Conservation (phyloP, 2,113 vertebrate genomes). For the Macaca nemestrina region DNA sequence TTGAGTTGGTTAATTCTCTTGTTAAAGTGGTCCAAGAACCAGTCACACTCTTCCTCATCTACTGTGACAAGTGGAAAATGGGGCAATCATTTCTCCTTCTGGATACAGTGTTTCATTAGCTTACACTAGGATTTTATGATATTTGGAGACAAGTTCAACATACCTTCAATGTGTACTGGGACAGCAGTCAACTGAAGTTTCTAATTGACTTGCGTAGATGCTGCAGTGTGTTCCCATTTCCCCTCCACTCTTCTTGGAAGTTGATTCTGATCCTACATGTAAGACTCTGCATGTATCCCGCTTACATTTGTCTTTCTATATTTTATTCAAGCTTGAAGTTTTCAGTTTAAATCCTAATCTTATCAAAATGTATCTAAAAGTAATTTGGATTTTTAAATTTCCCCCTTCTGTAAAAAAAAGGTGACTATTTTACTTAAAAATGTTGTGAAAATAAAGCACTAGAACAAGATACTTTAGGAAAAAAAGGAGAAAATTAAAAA, state of each 20-base stretch:
- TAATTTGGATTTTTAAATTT: background rate
- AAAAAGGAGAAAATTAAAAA: background rate
- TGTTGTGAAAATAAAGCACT: background rate
- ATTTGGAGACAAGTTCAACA: background rate
- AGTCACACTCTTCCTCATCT: background rate
- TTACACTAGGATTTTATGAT: background rate
- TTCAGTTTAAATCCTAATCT: background rate
- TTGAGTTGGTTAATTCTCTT: background rate
- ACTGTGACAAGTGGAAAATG: background rate
- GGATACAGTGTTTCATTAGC: background rate
- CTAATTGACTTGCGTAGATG: background rate
- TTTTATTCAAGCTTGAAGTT: background rate
- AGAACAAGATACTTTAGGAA: background rate
- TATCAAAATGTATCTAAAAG: background rate
- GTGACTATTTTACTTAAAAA: background rate
- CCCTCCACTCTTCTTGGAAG: background rate
- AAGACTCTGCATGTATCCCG: background rate
- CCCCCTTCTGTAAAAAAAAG: background rate
- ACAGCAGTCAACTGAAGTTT: background rate
- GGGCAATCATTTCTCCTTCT: background rate
- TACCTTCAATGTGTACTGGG: background rate
- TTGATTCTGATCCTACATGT: background rate
- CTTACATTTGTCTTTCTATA: background rate
- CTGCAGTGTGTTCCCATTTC: background rate
- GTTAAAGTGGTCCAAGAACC: background rate